phyloP scores from a whole-genome alignment of 2,888 invertebrate species.

The Sarcophaga subvicina region DNA sequence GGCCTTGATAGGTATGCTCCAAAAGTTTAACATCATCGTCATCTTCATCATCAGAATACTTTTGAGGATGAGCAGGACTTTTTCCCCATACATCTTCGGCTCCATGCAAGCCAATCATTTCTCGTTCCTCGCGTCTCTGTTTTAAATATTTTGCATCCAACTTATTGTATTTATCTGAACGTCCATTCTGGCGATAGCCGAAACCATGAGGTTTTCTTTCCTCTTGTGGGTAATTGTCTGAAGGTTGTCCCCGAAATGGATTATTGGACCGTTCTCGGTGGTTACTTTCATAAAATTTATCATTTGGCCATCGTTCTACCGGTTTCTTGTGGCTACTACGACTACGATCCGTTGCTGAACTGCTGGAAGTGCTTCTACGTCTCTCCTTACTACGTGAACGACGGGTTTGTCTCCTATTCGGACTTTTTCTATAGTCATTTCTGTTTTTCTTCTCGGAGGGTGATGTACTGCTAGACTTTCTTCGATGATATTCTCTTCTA shows the following conservation, averaged over 20 bases:
- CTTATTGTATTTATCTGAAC: conserved; percentile 74
- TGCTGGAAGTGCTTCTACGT: conserved; percentile 4
- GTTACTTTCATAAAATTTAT: conserved; percentile 73
- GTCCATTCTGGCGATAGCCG: conserved; percentile 55
- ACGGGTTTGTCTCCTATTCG: neutral
- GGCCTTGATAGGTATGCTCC: conserved; percentile 73
- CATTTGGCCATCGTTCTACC: conserved; percentile 77
- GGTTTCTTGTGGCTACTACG: conserved; percentile 19
- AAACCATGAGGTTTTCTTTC: conserved; percentile 61
- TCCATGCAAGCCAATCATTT: conserved; percentile 88
- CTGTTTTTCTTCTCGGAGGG: conserved; percentile 45
- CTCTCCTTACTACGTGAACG: conserved; percentile 13
- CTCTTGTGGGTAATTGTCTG: conserved; percentile 30
- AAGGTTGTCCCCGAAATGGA: conserved; percentile 73
- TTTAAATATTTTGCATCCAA: conserved; percentile 85
- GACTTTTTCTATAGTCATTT: conserved; percentile 38
- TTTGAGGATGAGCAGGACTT: conserved; percentile 87
- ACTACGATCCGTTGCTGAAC: conserved; percentile 34
- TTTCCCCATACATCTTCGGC: conserved; percentile 88
- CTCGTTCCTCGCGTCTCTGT: conserved; percentile 87
- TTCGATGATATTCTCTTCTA: neutral
- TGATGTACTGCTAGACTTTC: conserved; percentile 53
- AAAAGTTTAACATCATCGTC: conserved; percentile 73
- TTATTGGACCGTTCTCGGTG: conserved; percentile 55
- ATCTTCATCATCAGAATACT: conserved; percentile 82